Evolutionary conservation across 2,797 vertebrate genomes (phyloP).

Genomic region (Enteromius trimaculatus): DNA sequence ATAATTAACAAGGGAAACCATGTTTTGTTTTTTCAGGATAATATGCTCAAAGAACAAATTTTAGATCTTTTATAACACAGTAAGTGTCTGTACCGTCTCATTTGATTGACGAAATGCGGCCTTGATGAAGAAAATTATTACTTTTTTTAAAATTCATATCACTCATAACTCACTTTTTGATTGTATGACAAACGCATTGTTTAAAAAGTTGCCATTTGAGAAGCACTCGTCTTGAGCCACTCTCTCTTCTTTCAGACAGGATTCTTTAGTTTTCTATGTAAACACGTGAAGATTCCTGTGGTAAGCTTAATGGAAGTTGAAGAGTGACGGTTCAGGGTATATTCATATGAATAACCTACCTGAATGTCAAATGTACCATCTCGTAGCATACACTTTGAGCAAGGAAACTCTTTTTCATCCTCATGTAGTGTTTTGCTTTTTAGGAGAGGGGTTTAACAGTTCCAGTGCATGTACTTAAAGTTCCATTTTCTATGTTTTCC

Average conservation of each 20-base stretch:
- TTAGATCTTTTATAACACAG: not conserved
- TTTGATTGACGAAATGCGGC: not conserved
- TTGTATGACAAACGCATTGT: not conserved
- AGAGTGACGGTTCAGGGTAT: not conserved
- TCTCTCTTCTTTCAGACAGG: not conserved
- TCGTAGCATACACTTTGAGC: not conserved
- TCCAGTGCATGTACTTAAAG: not conserved
- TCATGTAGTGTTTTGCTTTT: not conserved
- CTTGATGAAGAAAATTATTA: not conserved
- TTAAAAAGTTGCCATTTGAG: not conserved
- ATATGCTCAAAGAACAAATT: not conserved
- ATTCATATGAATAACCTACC: not conserved
- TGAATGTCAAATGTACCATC: constrained; percentile 16
- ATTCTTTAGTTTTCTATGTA: not conserved
- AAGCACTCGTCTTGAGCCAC: not conserved
- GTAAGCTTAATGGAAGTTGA: not conserved
- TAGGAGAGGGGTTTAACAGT: not conserved
- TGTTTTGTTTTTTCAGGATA: not conserved
- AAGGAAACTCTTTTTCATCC: not conserved
- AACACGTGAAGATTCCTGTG: constrained; percentile 18
- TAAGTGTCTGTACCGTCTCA: not conserved
- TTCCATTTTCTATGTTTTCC: not conserved
- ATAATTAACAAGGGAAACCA: not conserved
- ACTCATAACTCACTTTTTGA: not conserved
- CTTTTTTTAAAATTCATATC: not conserved